Conservation (phyloP, 2,113 vertebrate genomes). For the Oncorhynchus clarkii region DNA sequence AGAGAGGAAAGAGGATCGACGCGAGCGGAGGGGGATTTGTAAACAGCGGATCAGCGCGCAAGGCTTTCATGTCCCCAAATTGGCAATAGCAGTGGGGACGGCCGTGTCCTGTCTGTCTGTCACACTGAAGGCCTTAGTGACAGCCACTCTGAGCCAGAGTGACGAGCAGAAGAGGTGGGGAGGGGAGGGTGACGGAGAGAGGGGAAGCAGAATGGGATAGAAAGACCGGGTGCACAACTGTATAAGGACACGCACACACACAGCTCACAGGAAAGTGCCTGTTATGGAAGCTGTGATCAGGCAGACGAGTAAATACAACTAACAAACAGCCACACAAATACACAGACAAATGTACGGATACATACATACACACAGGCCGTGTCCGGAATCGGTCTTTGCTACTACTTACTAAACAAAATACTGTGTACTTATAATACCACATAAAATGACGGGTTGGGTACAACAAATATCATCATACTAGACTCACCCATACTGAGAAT, state of each 20-base stretch:
- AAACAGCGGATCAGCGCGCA: slow-evolving; percentile 55
- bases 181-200: not conserved
- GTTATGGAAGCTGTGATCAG: not conserved
- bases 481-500: too few relatives aligned
- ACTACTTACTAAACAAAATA: not conserved
- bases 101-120: slow-evolving; percentile 3
- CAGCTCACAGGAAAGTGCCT: not conserved
- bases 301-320: not conserved
- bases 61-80: slow-evolving; percentile 45
- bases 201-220: not conserved
- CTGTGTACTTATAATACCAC: too few relatives aligned
- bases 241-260: not conserved
- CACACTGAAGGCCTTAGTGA: slow-evolving; percentile 5
- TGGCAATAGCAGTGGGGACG: slow-evolving; percentile 9
- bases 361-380: not conserved
- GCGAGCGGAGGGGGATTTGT: slow-evolving; percentile 50
- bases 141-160: slow-evolving; percentile 38
- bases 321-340: not conserved
- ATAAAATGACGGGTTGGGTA: too few relatives aligned
- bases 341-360: too few relatives aligned
- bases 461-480: too few relatives aligned
- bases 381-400: not conserved
- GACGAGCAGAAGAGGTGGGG: slow-evolving; percentile 25
- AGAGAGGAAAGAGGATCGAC: slow-evolving; percentile 10
- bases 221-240: not conserved